phyloP scores from a whole-genome alignment of 2,888 invertebrate genomes.

The Cistogaster globosa region DNA sequence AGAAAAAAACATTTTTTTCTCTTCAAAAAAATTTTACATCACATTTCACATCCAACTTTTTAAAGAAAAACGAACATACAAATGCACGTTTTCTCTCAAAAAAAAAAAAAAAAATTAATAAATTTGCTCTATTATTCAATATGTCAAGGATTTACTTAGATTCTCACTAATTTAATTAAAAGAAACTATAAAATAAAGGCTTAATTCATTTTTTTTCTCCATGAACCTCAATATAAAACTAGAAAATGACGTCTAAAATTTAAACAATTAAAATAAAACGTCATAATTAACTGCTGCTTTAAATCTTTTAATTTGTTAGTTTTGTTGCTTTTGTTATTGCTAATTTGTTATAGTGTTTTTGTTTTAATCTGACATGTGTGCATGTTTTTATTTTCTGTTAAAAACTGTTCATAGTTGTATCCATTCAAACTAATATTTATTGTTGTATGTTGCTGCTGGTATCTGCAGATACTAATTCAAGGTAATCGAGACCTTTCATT shows the following conservation, averaged over 20 bases:
- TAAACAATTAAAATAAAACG: conserved; percentile 32
- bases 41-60: too few relatives aligned
- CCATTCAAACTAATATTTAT: conserved; percentile 25
- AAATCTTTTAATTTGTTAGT: conserved; percentile 36
- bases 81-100: too few relatives aligned
- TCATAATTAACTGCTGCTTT: conserved; percentile 21
- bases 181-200: neutral
- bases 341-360: conserved; percentile 40
- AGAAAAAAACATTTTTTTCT: too few relatives aligned
- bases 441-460: conserved; percentile 20
- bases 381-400: conserved; percentile 36
- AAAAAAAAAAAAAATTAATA: too few relatives aligned
- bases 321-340: conserved; percentile 16
- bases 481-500: conserved; percentile 75
- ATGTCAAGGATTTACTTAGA: too few relatives aligned
- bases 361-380: conserved; percentile 50
- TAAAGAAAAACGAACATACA: too few relatives aligned
- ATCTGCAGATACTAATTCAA: conserved; percentile 72
- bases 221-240: too few relatives aligned
- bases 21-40: too few relatives aligned
- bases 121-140: too few relatives aligned
- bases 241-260: conserved; percentile 17
- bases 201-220: too few relatives aligned
- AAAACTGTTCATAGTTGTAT: conserved; percentile 22
- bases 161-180: neutral